These are phyloP conservation scores for Eleutherodactylus coqui DNA, from an alignment of 2,797 vertebrate species.

Conservation along the genomic window DNA sequence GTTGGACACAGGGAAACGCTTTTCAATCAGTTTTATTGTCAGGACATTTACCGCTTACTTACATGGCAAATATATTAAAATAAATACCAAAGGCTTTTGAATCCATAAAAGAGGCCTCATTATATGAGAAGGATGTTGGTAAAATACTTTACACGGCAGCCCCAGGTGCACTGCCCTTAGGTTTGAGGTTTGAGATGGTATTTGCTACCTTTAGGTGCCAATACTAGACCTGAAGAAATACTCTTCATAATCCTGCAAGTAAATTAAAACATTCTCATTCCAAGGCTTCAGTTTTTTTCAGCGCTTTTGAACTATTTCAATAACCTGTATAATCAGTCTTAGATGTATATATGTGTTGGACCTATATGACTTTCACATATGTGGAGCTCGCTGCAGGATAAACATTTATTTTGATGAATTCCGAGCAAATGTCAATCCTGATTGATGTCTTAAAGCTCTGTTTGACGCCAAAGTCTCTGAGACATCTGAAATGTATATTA, in stretches of 20 bases:
- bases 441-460: constrained; percentile 26
- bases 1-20: not conserved
- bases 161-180: constrained; percentile 33
- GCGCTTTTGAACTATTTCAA: constrained; percentile 37
- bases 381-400: not conserved
- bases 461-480: constrained; percentile 20
- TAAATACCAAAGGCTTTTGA: not conserved
- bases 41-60: not conserved
- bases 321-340: constrained; percentile 30
- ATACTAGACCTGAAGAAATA: not conserved
- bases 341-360: not conserved
- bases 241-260: constrained; percentile 38
- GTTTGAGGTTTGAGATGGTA: not conserved
- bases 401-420: not conserved
- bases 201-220: constrained; percentile 23
- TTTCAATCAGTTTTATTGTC: not conserved
- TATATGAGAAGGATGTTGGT: not conserved
- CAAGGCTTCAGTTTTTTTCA: constrained; percentile 21
- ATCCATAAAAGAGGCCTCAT: constrained; percentile 3
- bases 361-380: constrained; percentile 39
- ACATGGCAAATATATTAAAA: constrained; percentile 14
- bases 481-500: constrained; percentile 40
- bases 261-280: constrained; percentile 45
- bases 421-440: constrained; percentile 20
- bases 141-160: not conserved